Evolutionary conservation across 2,113 vertebrate genomes (phyloP), one percentile per base, ranked within the genome.

Genomic region (Prionailurus viverrinus): DNA sequence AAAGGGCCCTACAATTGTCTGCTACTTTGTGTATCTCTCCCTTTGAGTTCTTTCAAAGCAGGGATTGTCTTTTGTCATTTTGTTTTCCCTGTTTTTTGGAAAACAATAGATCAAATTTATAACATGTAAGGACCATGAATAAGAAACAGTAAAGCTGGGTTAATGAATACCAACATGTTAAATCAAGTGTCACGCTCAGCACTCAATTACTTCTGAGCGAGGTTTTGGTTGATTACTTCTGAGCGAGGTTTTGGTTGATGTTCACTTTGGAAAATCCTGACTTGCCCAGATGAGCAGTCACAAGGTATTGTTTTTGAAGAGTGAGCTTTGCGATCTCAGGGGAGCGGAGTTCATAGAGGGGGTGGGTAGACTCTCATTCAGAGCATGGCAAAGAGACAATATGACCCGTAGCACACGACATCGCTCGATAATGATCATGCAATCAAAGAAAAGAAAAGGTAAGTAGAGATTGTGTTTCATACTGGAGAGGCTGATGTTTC

Each of bases 221-320:
- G 45, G 45, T 45, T 45, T 45, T 45, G 41, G 41, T 45, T 45
- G 41, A 45, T 45, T 45, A 45, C 41, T 45, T 45, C 41, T 45
- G 41, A 45, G 41, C 41, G 41, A 45, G 41, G 33, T 55, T 92
- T 97, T 48, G 36, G 29, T 33, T 58, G 21, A 61, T 23, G 65
- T 87, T 93, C 45, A 33, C 25, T 96, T 96, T 96, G 81, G 74
- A 93, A 96, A 97, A 79, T 39, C n/a, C 12, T 31, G 16, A 74
- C 41, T 79, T 4, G 3, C 58, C 51, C 91, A 61, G 33, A 80
- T 27, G 58, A 93, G 45, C 41, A 71, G 23, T 80, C 69, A 13
- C 19, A 71, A 91, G 76, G 41, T 27, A 31, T 3, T n/a, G 2
- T 41, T 88, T 69, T 83, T 53, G 33, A 91, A 91, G 76, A 65